Conservation (phyloP, 2,797 vertebrate genomes). For the Lycodopsis pacificus region DNA sequence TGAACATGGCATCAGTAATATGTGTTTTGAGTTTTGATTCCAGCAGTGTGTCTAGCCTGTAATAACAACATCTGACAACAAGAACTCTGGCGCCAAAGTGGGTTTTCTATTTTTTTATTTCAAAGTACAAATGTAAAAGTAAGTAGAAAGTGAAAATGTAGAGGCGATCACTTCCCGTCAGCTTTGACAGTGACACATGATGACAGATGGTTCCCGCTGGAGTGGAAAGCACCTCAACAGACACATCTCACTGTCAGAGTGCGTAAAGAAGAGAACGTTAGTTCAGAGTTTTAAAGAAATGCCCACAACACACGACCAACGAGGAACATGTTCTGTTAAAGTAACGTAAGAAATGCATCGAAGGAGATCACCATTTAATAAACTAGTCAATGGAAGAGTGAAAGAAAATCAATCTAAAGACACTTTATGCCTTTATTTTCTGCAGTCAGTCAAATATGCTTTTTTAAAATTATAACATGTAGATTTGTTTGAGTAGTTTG, state of each 20-base stretch:
- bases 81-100: not conserved
- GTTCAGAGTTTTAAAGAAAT: not conserved
- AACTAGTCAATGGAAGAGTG: not conserved
- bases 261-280: not conserved
- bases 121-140: not conserved
- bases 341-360: not conserved
- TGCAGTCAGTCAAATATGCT: not conserved
- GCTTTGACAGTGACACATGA: constrained; percentile 5
- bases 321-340: not conserved
- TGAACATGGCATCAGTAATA: constrained; percentile 45
- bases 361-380: not conserved
- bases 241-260: not conserved
- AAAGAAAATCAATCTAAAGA: not conserved
- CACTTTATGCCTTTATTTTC: not conserved
- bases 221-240: constrained; percentile 34
- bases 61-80: not conserved
- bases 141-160: constrained; percentile 7
- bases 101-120: not conserved
- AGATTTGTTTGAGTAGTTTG: not conserved
- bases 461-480: not conserved
- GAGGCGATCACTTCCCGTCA: constrained; percentile 19
- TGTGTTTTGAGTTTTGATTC: constrained; percentile 55
- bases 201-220: constrained; percentile 5
- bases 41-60: not conserved
- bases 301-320: not conserved